Conservation (phyloP, 1,140 invertebrate species). For the Rhopalosiphum padi region DNA sequence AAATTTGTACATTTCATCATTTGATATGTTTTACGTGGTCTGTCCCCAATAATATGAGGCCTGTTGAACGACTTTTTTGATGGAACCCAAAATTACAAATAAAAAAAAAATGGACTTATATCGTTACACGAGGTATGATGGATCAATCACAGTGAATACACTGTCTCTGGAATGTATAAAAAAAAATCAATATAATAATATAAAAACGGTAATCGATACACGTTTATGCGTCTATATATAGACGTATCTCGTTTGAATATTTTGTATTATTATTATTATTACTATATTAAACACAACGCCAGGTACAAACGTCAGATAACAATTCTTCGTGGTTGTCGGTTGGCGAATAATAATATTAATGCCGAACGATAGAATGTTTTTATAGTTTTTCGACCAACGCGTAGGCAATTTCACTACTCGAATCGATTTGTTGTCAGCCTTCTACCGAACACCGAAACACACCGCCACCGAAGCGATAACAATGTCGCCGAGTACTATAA, state of each 20-base stretch:
- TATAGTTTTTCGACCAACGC: background rate
- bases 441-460: no score
- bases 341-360: background rate
- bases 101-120: background rate
- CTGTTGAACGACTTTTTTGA: background rate
- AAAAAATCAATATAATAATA: background rate
- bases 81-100: background rate
- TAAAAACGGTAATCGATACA: background rate
- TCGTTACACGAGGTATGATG: background rate
- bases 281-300: background rate
- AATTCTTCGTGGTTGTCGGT: background rate
- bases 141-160: background rate
- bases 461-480: no score
- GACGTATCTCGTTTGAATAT: background rate
- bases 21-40: background rate
- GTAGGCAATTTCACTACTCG: background rate
- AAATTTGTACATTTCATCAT: background rate
- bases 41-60: background rate
- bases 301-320: background rate
- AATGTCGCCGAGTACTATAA: no score
- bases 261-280: background rate
- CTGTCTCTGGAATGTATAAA: background rate
- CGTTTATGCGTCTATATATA: no score
- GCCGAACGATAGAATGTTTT: background rate
- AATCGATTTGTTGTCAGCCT: no score